Base-by-base conservation (phyloP, 2,113 vertebrate species). In the Cryptotis parvus region DNA sequence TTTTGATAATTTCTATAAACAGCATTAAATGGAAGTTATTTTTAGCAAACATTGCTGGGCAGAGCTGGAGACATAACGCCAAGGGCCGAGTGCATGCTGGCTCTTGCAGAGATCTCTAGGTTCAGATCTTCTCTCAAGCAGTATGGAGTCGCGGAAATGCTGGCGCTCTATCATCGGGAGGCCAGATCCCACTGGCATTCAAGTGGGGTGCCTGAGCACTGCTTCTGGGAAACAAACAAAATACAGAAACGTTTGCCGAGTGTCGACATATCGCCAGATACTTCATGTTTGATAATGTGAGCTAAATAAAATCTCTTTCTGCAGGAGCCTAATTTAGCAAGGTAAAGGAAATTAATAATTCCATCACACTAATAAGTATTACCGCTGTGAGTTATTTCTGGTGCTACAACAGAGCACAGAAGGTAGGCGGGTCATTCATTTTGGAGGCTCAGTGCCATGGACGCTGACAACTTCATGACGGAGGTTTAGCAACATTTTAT, bases 31-130 rank as follows among this genome's bases (percentile, higher is more conserved):
- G 29, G 89, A n/a, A 93, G 2, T 87, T 63, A 87, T n/a, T n/a
- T 33, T 80, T 92, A 87, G 69, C 41, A 94, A 63, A 49, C 39
- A 91, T 93, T 79, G 16, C 43, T 76, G 65, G n/a, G n/a, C n/a
- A 89, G 68, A 31, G 18, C 55, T 18, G 16, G 55, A 58, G 55
- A 58, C 18, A 58, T 20, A 58, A 58, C 2, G 20, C 5, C 3
- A 58, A 58, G 55, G 55, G 55, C 16, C 24, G 22, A 58, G 20
- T 58, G 55, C 55, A 58, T 58, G 55, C 55, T 20, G 20, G 22
- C 4, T 58, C n/a, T 58, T 58, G 55, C 55, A 24, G 55, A 58
- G 20, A 18, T n/a, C 18, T 58, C 55, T 1, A 58, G 55, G 55
- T n/a, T n/a, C n/a, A n/a, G n/a, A n/a, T 24, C 22, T 24, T 58